These are phyloP conservation scores for Prorops nasuta DNA, from an alignment of 1,140 invertebrate species.

Conservation along the genomic window DNA sequence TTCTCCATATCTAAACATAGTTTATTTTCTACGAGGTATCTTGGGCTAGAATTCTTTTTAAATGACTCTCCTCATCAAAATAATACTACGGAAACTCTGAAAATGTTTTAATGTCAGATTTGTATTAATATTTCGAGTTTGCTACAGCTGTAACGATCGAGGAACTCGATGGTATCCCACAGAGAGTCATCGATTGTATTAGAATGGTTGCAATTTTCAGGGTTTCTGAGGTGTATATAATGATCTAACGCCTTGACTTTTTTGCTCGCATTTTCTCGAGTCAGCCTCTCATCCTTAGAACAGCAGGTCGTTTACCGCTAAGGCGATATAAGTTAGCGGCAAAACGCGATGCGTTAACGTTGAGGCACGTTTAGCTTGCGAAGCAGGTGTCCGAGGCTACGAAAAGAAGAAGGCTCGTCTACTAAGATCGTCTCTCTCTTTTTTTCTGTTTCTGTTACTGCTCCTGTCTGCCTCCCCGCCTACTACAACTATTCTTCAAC, in stretches of 20 bases:
- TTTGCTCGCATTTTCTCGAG: neutral
- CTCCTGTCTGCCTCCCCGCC: slow-evolving; percentile 56
- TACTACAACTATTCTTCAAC: slow-evolving; percentile 56
- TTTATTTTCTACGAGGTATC: slow-evolving; percentile 17
- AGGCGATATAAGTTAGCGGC: neutral
- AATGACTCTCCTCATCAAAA: too few species aligned
- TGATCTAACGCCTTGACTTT: neutral
- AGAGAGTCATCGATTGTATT: too few species aligned
- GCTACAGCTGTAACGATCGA: too few species aligned
- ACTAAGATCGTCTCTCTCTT: slow-evolving; percentile 56
- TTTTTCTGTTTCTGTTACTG: slow-evolving; percentile 58
- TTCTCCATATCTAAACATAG: too few species aligned
- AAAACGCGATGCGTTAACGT: neutral
- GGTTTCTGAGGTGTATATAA: slow-evolving; percentile 3
- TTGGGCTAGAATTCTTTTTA: too few species aligned
- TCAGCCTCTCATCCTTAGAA: neutral
- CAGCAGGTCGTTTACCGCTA: neutral
- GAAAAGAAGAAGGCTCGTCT: slow-evolving; percentile 43
- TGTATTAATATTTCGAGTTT: too few species aligned
- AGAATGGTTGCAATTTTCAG: too few species aligned
- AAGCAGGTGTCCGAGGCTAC: slow-evolving; percentile 28
- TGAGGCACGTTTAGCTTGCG: too few species aligned
- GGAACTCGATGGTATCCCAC: too few species aligned
- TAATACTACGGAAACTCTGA: too few species aligned
- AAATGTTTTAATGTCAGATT: too few species aligned